Evolutionary conservation across 2,888 invertebrate species (phyloP), one percentile per base, ranked within the genome.

Genomic region (Cabera pusaria): DNA sequence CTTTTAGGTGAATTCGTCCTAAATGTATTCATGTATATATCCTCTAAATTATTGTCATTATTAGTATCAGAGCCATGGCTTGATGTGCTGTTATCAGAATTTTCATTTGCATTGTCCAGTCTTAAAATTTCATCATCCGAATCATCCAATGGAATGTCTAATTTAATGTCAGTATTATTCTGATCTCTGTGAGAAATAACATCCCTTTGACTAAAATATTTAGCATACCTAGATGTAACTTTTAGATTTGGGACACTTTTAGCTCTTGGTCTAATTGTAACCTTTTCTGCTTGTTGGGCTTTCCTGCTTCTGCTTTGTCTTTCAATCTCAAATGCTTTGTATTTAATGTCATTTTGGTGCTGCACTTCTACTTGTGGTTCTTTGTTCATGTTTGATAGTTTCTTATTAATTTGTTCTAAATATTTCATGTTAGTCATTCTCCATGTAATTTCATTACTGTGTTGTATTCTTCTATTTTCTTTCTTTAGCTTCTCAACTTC

Each of bases 371-470:
- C 63, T 31, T 56, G 65, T 16, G 68, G 56, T 19, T 77, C 76
- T 58, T 73, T 81, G 19, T 74, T 59, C 61, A 81, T 79, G 16
- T 68, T 57, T 5, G 66, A 57, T 16, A 87, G 65, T 54, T 87
- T 87, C 37, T 92, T 92, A 64, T 94, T 95, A 16, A 96, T 95
- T 73, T 94, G 93, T 58, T 94, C 93, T 44, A 95, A 85, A 72
- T 94, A 92, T 83, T 93, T 94, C 16, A 93, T 91, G 48, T 94
- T 95, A n/a, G 91, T 87, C 21, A 92, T 76, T 40, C 91, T 73
- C 43, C 84, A 69, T 5, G 91, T 77, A 29, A 90, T 86, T 47
- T 91, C 81, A 68, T 93, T 92, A 37, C 90, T 90, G 24, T 91
- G 91, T 44, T 91, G 89, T 32, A 93, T 77, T 62, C 92, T 90